Percentiles rank a stretch among this genome's conserved stretches.
Conservation (phyloP, 2,888 invertebrate genomes). For the Xanthia icteritia region DNA sequence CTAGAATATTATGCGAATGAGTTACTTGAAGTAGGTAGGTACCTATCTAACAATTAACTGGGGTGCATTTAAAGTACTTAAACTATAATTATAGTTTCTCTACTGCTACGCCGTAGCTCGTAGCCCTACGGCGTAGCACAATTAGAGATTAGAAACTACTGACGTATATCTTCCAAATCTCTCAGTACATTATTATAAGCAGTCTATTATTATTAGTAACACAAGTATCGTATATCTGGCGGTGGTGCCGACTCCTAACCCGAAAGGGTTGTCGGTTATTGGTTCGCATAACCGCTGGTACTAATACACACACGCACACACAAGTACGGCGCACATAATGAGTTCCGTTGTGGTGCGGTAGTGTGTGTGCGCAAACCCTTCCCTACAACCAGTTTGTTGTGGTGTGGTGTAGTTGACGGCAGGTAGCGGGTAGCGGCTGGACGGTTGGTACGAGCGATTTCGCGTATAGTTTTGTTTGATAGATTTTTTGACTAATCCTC, state of each 20-base stretch:
- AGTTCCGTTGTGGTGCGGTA: conserved; percentile 55
- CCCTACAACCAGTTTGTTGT: conserved; percentile 79
- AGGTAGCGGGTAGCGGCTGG: conserved; percentile 51
- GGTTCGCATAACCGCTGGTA: conserved; percentile 71
- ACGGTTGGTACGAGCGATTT: background rate
- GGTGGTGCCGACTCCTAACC: conserved; percentile 66
- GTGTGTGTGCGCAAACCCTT: conserved; percentile 77
- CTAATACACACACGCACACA: conserved; percentile 56
- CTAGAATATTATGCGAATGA: too few relatives aligned
- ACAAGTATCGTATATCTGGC: conserved; percentile 30
- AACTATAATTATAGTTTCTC: background rate
- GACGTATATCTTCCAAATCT: background rate
- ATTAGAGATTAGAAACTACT: background rate
- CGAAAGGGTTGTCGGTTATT: conserved; percentile 80
- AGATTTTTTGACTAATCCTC: background rate
- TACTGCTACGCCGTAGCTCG: conserved; percentile 12
- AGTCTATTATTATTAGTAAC: conserved; percentile 5
- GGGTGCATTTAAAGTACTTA: background rate
- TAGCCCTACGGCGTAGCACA: background rate
- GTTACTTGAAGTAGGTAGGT: too few relatives aligned
- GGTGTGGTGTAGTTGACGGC: conserved; percentile 59
- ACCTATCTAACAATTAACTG: too few relatives aligned
- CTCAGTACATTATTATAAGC: background rate
- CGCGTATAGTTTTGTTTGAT: background rate
- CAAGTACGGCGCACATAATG: conserved; percentile 49